These are phyloP conservation scores for Acanthopagrus latus DNA, from an alignment of 2,797 vertebrate genomes.

Conservation along the genomic window DNA sequence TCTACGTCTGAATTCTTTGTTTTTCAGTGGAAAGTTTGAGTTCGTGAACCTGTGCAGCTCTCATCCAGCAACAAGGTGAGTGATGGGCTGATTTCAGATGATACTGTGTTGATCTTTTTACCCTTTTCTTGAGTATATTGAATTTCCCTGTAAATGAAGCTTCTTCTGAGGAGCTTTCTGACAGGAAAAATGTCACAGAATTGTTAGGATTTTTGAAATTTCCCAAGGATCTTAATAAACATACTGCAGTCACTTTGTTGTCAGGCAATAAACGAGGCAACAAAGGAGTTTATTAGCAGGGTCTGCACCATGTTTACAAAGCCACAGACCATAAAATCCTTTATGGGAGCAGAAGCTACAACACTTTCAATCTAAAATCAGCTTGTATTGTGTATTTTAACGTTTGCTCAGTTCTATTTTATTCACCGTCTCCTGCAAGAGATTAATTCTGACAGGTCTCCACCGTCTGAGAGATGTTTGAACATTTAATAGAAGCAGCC, in stretches of 20 bases:
- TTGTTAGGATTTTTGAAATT: background rate
- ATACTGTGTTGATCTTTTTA: background rate
- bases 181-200: background rate
- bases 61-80: slow-evolving; percentile 59
- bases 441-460: slow-evolving; percentile 22
- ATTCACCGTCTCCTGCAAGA: background rate
- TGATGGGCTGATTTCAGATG: slow-evolving; percentile 21
- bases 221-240: background rate
- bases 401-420: background rate
- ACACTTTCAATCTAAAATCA: background rate
- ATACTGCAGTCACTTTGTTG: slow-evolving; percentile 6
- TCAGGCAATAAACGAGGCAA: slow-evolving; percentile 30
- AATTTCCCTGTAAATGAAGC: background rate
- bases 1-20: slow-evolving; percentile 15
- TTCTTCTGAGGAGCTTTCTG: background rate
- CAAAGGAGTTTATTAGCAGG: slow-evolving; percentile 45
- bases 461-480: background rate
- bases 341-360: slow-evolving; percentile 30
- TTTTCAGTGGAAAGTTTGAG: slow-evolving; percentile 20
- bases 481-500: background rate
- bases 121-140: background rate
- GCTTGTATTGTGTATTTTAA: background rate
- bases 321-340: slow-evolving; percentile 43
- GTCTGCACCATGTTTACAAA: slow-evolving; percentile 29
- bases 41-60: background rate